phyloP scores from a whole-genome alignment of 2,113 vertebrate species.

The Thunnus thynnus region DNA sequence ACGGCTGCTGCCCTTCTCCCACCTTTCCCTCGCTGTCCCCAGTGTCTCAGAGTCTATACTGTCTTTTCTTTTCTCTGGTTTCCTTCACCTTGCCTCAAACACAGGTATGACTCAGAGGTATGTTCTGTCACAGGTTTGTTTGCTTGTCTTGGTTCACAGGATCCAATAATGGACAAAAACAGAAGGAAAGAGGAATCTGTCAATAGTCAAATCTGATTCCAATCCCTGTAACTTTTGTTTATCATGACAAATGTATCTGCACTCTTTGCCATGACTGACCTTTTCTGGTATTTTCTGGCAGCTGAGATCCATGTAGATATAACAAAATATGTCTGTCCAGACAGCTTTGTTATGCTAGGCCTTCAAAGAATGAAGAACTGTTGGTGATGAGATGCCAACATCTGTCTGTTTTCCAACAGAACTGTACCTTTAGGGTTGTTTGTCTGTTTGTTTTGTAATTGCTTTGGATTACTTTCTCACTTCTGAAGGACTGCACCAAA shows the following conservation, averaged over 20 bases:
- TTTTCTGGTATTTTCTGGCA: not conserved
- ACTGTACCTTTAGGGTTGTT: not conserved
- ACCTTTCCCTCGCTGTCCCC: slow-evolving; percentile 67
- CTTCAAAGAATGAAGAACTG: slow-evolving; percentile 4
- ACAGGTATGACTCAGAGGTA: slow-evolving; percentile 38
- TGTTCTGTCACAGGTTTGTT: not conserved
- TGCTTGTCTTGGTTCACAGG: not conserved
- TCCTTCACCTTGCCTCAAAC: slow-evolving; percentile 95
- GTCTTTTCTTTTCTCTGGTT: slow-evolving; percentile 76
- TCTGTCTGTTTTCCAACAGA: not conserved
- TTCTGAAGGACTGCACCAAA: not conserved
- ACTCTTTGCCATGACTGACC: not conserved
- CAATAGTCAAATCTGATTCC: not conserved
- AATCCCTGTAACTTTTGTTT: not conserved
- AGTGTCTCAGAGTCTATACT: slow-evolving; percentile 74
- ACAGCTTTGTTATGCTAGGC: not conserved
- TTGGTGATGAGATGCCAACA: not conserved
- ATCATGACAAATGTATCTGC: not conserved
- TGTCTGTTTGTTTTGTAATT: not conserved
- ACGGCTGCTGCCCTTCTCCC: slow-evolving; percentile 60
- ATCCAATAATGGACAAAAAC: not conserved
- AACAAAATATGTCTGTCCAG: not conserved
- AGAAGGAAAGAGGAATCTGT: not conserved
- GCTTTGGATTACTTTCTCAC: not conserved
- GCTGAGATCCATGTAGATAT: not conserved